Percentiles rank a stretch among this genome's conserved stretches.
Evolutionary conservation across 2,888 invertebrate species (phyloP).

Genomic region (Aromia moschata): DNA sequence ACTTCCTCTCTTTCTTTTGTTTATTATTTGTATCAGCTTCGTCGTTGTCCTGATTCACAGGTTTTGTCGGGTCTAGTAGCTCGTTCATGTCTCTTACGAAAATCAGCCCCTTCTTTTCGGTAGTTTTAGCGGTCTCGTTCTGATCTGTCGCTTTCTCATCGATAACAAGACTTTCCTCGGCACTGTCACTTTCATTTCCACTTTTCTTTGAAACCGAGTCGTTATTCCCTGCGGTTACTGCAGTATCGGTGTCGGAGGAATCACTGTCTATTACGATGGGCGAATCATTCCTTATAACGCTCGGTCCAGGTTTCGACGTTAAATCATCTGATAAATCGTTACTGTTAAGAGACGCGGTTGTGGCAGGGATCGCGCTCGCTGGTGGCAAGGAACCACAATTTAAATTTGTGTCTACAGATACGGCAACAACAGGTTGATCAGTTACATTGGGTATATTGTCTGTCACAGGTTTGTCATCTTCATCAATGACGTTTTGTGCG

Average conservation of each 20-base stretch:
- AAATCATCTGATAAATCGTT: neutral
- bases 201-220: neutral
- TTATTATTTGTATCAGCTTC: neutral
- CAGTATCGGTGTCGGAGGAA: too few species aligned
- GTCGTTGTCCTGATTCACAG: neutral
- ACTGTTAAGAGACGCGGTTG: neutral
- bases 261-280: conserved; percentile 18
- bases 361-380: neutral
- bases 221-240: neutral
- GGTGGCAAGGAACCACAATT: neutral
- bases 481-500: too few species aligned
- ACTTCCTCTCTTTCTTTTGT: neutral
- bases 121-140: neutral
- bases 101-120: neutral
- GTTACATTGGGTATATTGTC: too few species aligned
- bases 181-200: neutral
- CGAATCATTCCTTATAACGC: neutral
- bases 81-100: conserved; percentile 1
- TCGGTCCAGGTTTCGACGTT: neutral
- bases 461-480: too few species aligned
- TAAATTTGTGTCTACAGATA: neutral
- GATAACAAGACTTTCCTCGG: conserved; percentile 32
- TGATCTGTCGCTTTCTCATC: conserved; percentile 24
- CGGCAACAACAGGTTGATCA: neutral
- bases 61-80: conserved; percentile 6